Evolutionary conservation across 92 coral and sea anemone species (phyloP), one percentile per base, ranked within the genome.

Genomic region (Epizoanthus stellaris): DNA sequence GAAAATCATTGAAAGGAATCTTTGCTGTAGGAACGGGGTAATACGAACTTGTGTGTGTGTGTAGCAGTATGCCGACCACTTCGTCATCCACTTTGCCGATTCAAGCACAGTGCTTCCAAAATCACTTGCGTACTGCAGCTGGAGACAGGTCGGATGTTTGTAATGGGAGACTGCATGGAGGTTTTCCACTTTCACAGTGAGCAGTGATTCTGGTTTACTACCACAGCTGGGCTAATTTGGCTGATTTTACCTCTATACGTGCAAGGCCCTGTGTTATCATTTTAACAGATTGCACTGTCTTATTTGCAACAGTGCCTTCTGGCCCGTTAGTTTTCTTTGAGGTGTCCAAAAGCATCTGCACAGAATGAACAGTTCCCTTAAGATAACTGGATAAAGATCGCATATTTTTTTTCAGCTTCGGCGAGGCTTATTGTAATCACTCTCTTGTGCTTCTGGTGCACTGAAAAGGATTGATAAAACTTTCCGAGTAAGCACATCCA

Each of bases 381-480:
- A n/a, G n/a, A n/a, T n/a, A n/a, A n/a, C n/a, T n/a, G n/a, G 81
- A 58, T 80, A n/a, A n/a, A n/a, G 81, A 58, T 80, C 61, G 62
- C 73, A 80, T 72, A 80, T 64, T 72, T 80, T n/a, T n/a, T 58
- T 81, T 57, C 76, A 67, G 85, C 76, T 81, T 81, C 87, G 70
- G 70, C 80, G 53, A 84, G 87, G 8, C 60, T 84, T 39, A 65
- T 70, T 68, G 81, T 71, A 62, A 73, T 80, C 70, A 47, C 16
- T 84, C 73, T 80, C 87, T 84, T 61, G 87, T 84, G 87, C 81
- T 72, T 84, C 49, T 84, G 87, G 87, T 84, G 81, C 72, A 84
- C 64, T 17, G 80, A 72, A 68, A 71, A 84, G 34, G 84, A 43
- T 43, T 30, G 2, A 30, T 2, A 30, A 30, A 30, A 30, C 36